phyloP scores from a whole-genome alignment of 2,113 vertebrate genomes.

The Rafetus swinhoei region DNA sequence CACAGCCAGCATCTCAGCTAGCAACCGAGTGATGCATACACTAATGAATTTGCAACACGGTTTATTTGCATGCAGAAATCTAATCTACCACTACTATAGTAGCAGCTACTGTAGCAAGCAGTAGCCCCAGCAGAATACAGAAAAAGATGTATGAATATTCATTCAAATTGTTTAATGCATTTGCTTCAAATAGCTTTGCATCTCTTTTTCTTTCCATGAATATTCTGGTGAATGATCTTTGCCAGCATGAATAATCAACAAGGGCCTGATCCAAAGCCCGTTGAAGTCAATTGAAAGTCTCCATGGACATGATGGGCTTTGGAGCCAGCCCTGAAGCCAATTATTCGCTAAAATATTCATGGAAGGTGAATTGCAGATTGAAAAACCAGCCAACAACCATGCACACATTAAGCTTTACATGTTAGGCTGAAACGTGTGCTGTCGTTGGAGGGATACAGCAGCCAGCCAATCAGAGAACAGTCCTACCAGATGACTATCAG shows the following conservation, averaged over 20 bases:
- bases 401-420: neutral
- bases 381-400: neutral
- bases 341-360: neutral
- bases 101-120: slow-evolving; percentile 14
- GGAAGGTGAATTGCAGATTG: slow-evolving; percentile 40
- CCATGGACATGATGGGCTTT: neutral
- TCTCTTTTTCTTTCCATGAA: neutral
- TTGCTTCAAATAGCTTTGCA: neutral
- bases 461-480: rapidly evolving
- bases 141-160: neutral
- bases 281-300: neutral
- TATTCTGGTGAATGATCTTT: neutral
- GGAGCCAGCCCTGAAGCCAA: neutral
- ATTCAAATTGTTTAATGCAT: neutral
- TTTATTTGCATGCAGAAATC: slow-evolving; percentile 57
- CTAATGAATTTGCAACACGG: slow-evolving; percentile 68
- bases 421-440: neutral
- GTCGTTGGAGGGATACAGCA: neutral
- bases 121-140: neutral
- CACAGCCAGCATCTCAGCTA: slow-evolving; percentile 68
- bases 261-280: neutral
- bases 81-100: slow-evolving; percentile 42
- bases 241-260: neutral
- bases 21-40: slow-evolving; percentile 66
- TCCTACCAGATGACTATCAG: rapidly evolving